These are phyloP conservation scores for Agriopis leucophaearia DNA, from an alignment of 2,888 invertebrate genomes.

Conservation along the genomic window DNA sequence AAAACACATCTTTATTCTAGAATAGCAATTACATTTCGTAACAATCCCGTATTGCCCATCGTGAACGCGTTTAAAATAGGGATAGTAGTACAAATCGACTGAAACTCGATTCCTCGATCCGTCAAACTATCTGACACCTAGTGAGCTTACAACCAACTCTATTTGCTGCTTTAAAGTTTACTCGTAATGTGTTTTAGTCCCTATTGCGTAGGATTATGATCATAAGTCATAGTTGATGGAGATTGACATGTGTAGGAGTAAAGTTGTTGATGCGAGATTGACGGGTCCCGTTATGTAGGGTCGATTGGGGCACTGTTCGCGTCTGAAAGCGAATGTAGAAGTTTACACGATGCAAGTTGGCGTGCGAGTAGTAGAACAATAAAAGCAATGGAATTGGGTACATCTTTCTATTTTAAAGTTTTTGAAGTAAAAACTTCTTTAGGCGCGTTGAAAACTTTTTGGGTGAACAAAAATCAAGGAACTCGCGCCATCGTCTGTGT, in stretches of 20 bases:
- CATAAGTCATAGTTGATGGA: slow-evolving; percentile 56
- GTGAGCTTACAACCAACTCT: slow-evolving; percentile 47
- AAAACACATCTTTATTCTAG: neutral
- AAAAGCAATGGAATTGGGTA: neutral
- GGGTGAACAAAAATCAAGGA: no score
- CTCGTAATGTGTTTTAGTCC: slow-evolving; percentile 53
- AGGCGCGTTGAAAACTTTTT: no score
- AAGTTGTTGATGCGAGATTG: slow-evolving; percentile 75
- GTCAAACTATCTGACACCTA: slow-evolving; percentile 70
- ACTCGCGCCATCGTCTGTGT: no score
- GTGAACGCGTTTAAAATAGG: slow-evolving; percentile 33
- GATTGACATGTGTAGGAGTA: slow-evolving; percentile 59
- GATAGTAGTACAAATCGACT: slow-evolving; percentile 56
- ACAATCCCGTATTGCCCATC: neutral
- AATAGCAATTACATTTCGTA: no score
- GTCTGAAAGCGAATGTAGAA: slow-evolving; percentile 60
- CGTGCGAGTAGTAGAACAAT: neutral
- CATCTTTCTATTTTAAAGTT: neutral
- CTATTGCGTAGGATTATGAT: slow-evolving; percentile 56
- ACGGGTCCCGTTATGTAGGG: slow-evolving; percentile 74
- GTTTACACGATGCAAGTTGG: slow-evolving; percentile 12
- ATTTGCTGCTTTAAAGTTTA: slow-evolving; percentile 35
- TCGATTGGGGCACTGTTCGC: slow-evolving; percentile 70
- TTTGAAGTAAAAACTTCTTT: no score
- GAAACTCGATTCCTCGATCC: slow-evolving; percentile 57